Conservation (phyloP, 2,888 invertebrate genomes). For the Phaonia tiefii region DNA sequence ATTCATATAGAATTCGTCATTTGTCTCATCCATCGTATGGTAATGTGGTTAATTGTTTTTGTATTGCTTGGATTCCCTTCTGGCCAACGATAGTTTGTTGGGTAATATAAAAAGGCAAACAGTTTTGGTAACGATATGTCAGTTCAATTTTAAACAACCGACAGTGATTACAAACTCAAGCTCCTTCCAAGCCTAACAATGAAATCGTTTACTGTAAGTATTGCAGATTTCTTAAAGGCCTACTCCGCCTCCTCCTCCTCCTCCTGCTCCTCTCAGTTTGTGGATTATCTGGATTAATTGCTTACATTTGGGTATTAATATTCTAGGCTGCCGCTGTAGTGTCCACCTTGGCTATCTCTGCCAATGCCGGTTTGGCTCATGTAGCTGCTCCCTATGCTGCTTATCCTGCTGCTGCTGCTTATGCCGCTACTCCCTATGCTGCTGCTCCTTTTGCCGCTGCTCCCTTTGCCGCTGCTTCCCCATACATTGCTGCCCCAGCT, state of each 20-base stretch:
- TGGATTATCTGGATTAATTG: background rate
- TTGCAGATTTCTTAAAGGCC: background rate
- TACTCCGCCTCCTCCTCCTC: background rate
- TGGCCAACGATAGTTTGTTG: constrained; percentile 30
- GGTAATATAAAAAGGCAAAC: constrained; percentile 78
- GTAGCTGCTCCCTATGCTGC: constrained; percentile 66
- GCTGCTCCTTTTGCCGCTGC: constrained; percentile 68
- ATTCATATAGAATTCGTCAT: constrained; percentile 37
- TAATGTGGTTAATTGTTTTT: constrained; percentile 36
- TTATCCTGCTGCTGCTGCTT: constrained; percentile 42
- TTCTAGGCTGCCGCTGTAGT: constrained; percentile 78
- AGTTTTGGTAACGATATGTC: constrained; percentile 77
- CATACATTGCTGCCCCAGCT: constrained; percentile 68
- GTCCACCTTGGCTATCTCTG: constrained; percentile 78
- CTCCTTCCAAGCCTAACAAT: constrained; percentile 77
- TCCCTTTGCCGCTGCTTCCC: constrained; percentile 52
- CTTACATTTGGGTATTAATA: background rate
- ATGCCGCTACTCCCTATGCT: constrained; percentile 63
- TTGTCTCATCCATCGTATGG: constrained; percentile 1
- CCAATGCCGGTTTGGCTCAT: constrained; percentile 76
- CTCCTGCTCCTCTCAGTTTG: too few relatives aligned
- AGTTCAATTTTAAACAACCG: constrained; percentile 80
- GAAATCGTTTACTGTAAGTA: constrained; percentile 81
- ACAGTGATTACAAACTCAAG: constrained; percentile 77
- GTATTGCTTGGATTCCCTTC: constrained; percentile 40